Evolutionary conservation across 2,888 invertebrate genomes (phyloP).

Genomic region (Papilio gigon): DNA sequence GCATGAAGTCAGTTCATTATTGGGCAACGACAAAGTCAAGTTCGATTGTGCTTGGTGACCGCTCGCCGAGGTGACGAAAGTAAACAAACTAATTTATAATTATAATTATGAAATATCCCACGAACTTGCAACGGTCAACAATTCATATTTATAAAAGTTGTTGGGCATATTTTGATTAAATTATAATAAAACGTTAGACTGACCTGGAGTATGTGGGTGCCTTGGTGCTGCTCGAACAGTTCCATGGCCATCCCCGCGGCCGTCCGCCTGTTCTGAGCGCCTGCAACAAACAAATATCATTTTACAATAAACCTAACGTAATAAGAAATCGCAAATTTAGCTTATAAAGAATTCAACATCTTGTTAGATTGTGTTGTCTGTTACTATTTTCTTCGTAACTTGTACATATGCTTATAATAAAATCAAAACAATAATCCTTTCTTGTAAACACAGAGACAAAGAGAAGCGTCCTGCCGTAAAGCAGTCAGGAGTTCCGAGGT

Average conservation of each 20-base stretch:
- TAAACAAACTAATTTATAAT: conserved; percentile 52
- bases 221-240: conserved; percentile 97
- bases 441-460: conserved; percentile 33
- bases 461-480: conserved; percentile 48
- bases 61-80: conserved; percentile 52
- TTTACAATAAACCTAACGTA: not conserved
- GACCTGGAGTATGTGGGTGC: conserved; percentile 98
- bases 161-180: not conserved
- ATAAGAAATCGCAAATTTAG: not conserved
- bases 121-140: conserved; percentile 14
- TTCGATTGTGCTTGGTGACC: conserved; percentile 54
- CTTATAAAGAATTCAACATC: too few relatives aligned
- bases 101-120: conserved; percentile 20
- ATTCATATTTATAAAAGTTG: not conserved
- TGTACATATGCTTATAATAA: conserved; percentile 18
- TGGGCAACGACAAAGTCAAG: conserved; percentile 67
- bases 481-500: conserved; percentile 43
- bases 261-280: conserved; percentile 88
- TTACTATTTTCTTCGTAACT: not conserved
- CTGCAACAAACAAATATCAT: conserved; percentile 80
- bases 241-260: conserved; percentile 90
- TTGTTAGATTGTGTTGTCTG: not conserved
- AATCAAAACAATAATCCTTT: conserved; percentile 13
- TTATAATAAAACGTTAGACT: not conserved
- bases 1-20: conserved; percentile 66